Evolutionary conservation across 2,113 vertebrate genomes (phyloP).

Genomic region (Lasiurus borealis): DNA sequence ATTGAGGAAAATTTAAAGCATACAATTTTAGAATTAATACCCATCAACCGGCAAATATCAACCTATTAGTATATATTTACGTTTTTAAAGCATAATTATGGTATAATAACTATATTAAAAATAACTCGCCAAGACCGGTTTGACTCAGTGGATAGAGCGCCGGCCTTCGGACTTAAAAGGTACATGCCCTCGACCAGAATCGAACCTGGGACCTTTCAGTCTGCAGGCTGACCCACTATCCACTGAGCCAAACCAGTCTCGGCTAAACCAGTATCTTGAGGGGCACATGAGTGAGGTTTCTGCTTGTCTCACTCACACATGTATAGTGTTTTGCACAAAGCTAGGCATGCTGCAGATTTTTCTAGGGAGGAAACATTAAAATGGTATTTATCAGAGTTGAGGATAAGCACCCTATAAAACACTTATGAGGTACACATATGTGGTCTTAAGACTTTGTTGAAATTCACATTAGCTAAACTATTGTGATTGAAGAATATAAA

Average conservation of each 20-base stretch:
- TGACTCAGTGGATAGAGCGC: too few relatives aligned
- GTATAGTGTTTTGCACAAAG: background rate
- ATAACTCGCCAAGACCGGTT: background rate
- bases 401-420: background rate
- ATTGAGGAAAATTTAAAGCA: background rate
- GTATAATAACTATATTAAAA: constrained; percentile 29
- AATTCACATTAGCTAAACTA: constrained; percentile 17
- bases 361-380: constrained; percentile 26
- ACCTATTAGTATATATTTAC: background rate
- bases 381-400: background rate
- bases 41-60: background rate
- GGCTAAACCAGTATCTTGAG: constrained; percentile 25
- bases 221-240: too few relatives aligned
- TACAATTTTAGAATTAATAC: background rate
- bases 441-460: background rate
- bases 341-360: background rate
- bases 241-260: too few relatives aligned
- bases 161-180: too few relatives aligned
- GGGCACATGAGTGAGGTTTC: constrained; percentile 17
- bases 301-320: background rate
- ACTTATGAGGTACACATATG: background rate
- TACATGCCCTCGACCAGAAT: too few relatives aligned
- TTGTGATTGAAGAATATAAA: background rate
- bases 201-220: too few relatives aligned
- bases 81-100: constrained; percentile 14